Conservation (phyloP, 2,113 vertebrate genomes). For the Emydocephalus ijimae region DNA sequence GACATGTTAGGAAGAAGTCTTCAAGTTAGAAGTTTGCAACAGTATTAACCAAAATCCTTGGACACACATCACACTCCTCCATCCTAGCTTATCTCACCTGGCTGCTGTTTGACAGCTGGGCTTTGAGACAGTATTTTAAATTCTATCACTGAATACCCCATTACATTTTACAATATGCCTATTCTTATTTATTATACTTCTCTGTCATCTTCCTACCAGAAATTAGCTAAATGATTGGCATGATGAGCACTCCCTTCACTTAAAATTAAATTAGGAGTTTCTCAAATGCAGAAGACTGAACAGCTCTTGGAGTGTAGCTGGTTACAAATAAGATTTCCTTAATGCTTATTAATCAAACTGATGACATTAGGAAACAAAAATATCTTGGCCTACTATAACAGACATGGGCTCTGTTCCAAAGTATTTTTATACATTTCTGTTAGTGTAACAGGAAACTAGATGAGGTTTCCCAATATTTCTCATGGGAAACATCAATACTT, state of each 20-base stretch:
- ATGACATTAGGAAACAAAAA: constrained; percentile 27
- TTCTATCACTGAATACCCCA: not conserved
- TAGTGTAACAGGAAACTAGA: constrained; percentile 54
- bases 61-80: not conserved
- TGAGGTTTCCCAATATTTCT: constrained; percentile 48
- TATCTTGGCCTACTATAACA: constrained; percentile 25
- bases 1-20: not conserved
- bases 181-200: not conserved
- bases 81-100: not conserved
- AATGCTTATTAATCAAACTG: not conserved
- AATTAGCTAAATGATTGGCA: not conserved
- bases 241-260: not conserved
- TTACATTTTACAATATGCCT: not conserved
- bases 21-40: not conserved
- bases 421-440: constrained; percentile 19
- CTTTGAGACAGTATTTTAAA: not conserved
- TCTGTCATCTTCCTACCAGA: not conserved
- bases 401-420: constrained; percentile 43
- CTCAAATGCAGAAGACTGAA: not conserved
- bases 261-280: not conserved
- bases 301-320: not conserved
- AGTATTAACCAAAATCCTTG: not conserved
- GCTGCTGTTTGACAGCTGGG: not conserved
- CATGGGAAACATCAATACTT: constrained; percentile 14
- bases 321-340: not conserved